A percentile compares a stretch with the other conserved stretches of the same genome.
Conservation (phyloP, 2,797 vertebrate genomes). For the Sebastes vulpes region DNA sequence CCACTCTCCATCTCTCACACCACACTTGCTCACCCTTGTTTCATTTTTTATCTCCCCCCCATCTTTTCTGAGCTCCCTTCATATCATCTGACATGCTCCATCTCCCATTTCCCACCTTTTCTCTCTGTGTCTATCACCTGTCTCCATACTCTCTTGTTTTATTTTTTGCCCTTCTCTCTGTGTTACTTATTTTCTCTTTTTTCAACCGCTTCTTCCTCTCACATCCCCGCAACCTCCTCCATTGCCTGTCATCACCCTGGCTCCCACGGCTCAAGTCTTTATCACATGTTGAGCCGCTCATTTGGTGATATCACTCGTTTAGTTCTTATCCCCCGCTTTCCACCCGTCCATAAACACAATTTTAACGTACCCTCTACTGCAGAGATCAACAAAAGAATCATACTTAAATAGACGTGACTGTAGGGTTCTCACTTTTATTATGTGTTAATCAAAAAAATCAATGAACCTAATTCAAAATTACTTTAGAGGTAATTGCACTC, state of each 20-base stretch:
- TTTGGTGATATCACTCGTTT: neutral
- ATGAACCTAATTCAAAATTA: neutral
- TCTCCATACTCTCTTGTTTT: neutral
- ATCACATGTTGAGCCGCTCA: neutral
- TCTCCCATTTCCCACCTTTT: conserved; percentile 24
- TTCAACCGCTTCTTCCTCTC: conserved; percentile 1
- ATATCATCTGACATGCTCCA: conserved; percentile 11
- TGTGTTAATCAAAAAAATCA: neutral
- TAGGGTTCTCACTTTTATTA: neutral
- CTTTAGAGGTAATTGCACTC: neutral
- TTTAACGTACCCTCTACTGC: neutral
- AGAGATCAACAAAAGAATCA: neutral
- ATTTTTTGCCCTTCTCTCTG: neutral
- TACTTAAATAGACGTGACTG: neutral
- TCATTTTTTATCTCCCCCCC: conserved; percentile 25
- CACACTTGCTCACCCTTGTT: conserved; percentile 15
- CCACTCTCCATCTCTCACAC: conserved; percentile 10
- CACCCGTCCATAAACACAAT: neutral
- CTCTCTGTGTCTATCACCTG: conserved; percentile 15
- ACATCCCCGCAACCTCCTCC: neutral
- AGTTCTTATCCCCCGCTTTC: neutral
- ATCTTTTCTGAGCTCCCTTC: conserved; percentile 23
- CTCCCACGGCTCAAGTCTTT: conserved; percentile 8
- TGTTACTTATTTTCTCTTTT: conserved; percentile 2
- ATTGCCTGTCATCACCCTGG: conserved; percentile 9